phyloP scores from a whole-genome alignment of 1,140 invertebrate species.

The Copidosoma floridanum region DNA sequence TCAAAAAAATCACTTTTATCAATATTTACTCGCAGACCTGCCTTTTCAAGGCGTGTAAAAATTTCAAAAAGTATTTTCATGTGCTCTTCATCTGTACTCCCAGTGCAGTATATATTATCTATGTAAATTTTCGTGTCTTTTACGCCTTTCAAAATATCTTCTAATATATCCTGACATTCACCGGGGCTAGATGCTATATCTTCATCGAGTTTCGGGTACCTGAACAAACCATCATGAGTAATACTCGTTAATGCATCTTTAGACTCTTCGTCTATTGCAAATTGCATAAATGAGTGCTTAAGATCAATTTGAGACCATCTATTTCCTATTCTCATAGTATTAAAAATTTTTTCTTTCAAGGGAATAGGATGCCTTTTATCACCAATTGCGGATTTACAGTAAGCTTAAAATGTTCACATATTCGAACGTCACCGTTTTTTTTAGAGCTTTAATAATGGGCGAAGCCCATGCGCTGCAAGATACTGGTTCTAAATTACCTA shows the following conservation, averaged over 20 bases:
- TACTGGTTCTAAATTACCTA: conserved; percentile 20
- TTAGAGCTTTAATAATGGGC: conserved; percentile 55
- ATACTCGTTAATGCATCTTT: conserved; percentile 42
- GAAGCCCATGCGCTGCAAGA: conserved; percentile 52
- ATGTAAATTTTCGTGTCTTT: conserved; percentile 26
- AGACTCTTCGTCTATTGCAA: conserved; percentile 38
- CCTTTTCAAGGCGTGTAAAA: neutral
- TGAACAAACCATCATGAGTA: conserved; percentile 45
- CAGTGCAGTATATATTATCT: conserved; percentile 39
- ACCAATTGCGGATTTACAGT: conserved; percentile 47
- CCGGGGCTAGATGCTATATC: conserved; percentile 32
- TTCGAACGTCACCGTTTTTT: conserved; percentile 50
- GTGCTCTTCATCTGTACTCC: conserved; percentile 30
- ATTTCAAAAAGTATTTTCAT: conserved; percentile 30
- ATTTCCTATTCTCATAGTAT: conserved; percentile 35
- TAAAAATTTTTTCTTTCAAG: conserved; percentile 35
- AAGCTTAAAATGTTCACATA: conserved; percentile 57
- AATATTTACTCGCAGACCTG: neutral
- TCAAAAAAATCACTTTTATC: conserved; percentile 1
- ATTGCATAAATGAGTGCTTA: conserved; percentile 47
- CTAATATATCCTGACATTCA: conserved; percentile 40
- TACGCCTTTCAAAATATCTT: conserved; percentile 13
- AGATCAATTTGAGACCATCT: conserved; percentile 46
- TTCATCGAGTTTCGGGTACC: conserved; percentile 40
- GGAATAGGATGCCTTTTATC: conserved; percentile 47